phyloP scores from a whole-genome alignment of 2,113 vertebrate species.

The Dasyprocta punctata region DNA sequence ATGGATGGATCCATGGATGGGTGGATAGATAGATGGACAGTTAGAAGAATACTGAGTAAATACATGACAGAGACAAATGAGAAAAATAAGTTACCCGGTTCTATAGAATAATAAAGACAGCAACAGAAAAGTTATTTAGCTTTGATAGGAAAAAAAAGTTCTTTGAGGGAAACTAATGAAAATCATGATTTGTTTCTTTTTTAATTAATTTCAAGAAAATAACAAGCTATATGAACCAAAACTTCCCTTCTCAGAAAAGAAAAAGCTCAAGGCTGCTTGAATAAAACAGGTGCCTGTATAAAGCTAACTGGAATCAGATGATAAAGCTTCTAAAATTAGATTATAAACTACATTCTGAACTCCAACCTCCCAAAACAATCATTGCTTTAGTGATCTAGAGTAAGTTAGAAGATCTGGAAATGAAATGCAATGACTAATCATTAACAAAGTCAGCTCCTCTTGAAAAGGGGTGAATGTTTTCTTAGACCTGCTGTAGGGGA shows the following conservation, averaged over 20 bases:
- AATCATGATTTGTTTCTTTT: conserved; percentile 63
- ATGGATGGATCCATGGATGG: not conserved
- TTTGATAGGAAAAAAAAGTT: not conserved
- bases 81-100: not conserved
- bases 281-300: conserved; percentile 27
- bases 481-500: not conserved
- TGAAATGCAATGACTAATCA: not conserved
- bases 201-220: conserved; percentile 59
- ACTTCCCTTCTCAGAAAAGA: conserved; percentile 37
- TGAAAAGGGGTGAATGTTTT: not conserved
- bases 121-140: conserved; percentile 4
- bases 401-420: not conserved
- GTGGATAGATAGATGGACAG: not conserved
- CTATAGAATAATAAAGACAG: not conserved
- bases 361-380: not conserved
- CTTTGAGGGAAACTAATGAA: not conserved
- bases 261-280: conserved; percentile 10
- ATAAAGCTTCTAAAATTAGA: conserved; percentile 23
- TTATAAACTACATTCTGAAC: conserved; percentile 38
- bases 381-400: not conserved
- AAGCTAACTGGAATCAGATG: not conserved
- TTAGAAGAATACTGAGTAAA: not conserved
- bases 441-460: not conserved
- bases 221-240: conserved; percentile 58
- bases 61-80: not conserved